Base-by-base conservation (phyloP, 92 coral and sea anemone genomes). In the Porites evermanni region DNA sequence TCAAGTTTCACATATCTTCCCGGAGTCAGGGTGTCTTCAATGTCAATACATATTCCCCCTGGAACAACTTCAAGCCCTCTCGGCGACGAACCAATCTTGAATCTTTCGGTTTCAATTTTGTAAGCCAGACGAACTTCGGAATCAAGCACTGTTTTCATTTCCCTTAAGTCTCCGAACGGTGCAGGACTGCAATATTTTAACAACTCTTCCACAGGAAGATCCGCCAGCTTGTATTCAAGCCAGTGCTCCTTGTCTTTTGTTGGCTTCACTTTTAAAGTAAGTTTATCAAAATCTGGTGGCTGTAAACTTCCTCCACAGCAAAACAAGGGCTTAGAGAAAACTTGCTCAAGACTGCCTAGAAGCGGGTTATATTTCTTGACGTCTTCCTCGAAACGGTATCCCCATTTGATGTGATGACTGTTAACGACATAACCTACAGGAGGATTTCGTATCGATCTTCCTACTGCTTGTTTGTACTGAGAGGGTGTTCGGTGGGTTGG, bases 301-400 rank as follows among this genome's bases (percentile, higher is more conserved):
- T 64, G 85, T 14, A 86, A 75, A 68, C 84, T 72, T 78, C 90
- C 93, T 73, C 93, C 90, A 70, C 90, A 90, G 80, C 93, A 86
- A 24, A 90, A 90, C 60, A 86, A 38, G 58, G 93, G 90, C 56
- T 68, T 90, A 52, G 90, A 80, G 1, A 90, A 75, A 16, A 78
- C 87, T 19, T 73, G 63, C 61, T 86, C 93, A 12, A 86, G 87
- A 71, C 82, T 73, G 70, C 70, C 84, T 64, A 79, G 67, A 72
- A 90, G 85, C 18, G 84, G 60, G n/a, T 38, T 23, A 17, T 51
- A 90, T 47, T 21, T 63, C 20, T 79, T 67, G 79, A 85, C 60
- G 29, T 89, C 90, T 67, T 64, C 79, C 44, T 9, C 60, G 60
- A 13, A 13, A 10, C 12, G 2, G 14, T 79, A 85, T 19, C 0